Evolutionary conservation across 2,888 invertebrate species (phyloP).

Genomic region (Anticlea derivata): DNA sequence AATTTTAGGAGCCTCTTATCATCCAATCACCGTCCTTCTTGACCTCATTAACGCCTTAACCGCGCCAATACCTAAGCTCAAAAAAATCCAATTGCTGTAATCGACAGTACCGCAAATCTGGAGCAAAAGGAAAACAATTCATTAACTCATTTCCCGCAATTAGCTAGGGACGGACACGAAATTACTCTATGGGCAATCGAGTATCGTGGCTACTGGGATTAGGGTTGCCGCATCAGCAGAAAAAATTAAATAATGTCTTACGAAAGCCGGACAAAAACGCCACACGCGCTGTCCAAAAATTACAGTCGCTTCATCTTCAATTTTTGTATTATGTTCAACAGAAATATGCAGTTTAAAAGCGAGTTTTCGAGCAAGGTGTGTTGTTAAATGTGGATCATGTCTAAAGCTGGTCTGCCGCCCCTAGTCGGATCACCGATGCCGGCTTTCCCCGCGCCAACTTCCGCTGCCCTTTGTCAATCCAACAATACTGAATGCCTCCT

Average conservation of each 20-base stretch:
- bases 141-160: conserved; percentile 77
- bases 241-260: not conserved
- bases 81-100: conserved; percentile 29
- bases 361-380: not conserved
- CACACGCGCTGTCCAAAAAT: too few species aligned
- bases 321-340: too few species aligned
- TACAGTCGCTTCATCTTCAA: too few species aligned
- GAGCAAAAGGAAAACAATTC: conserved; percentile 76
- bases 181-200: conserved; percentile 70
- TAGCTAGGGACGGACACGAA: conserved; percentile 70
- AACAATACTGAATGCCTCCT: conserved; percentile 46
- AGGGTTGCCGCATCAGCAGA: conserved; percentile 11
- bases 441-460: conserved; percentile 59
- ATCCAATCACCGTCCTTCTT: not conserved
- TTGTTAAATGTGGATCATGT: not conserved
- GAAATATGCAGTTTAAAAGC: too few species aligned
- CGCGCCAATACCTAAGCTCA: conserved; percentile 14
- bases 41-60: conserved; percentile 6
- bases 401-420: conserved; percentile 26
- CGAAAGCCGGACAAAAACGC: conserved; percentile 3
- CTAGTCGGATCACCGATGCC: conserved; percentile 51
- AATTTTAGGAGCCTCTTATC: too few species aligned
- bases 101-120: conserved; percentile 53
- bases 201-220: conserved; percentile 12
- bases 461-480: conserved; percentile 56